Evolutionary conservation across 2,888 invertebrate genomes (phyloP).

Genomic region (Amitus sp.): DNA sequence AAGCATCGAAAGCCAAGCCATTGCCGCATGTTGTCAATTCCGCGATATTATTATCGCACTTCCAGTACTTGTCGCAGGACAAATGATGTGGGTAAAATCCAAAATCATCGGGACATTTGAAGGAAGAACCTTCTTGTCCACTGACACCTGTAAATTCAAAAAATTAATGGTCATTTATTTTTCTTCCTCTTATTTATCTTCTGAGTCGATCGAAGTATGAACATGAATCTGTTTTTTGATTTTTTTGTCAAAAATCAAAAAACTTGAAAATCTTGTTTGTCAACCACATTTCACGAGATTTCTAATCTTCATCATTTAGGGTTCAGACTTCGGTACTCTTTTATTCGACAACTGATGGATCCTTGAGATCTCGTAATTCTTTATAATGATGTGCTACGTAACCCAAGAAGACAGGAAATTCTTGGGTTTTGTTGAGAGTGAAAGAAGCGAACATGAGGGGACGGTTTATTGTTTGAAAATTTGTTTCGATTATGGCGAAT

Average conservation of each 20-base stretch:
- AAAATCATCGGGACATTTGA: slow-evolving; percentile 94
- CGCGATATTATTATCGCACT: slow-evolving; percentile 89
- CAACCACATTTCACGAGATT: too few species aligned
- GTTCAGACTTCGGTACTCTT: too few species aligned
- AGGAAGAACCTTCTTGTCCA: slow-evolving; percentile 84
- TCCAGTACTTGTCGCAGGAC: slow-evolving; percentile 96
- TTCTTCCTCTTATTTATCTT: too few species aligned
- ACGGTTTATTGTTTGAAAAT: slow-evolving; percentile 33
- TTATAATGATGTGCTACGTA: not conserved
- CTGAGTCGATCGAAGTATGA: not conserved
- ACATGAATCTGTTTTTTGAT: not conserved
- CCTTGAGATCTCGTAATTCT: too few species aligned
- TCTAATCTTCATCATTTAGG: too few species aligned
- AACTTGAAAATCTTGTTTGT: too few species aligned
- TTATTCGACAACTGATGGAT: too few species aligned
- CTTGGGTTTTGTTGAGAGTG: slow-evolving; percentile 15
- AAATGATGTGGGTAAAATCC: slow-evolving; percentile 92
- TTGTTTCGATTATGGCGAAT: slow-evolving; percentile 33
- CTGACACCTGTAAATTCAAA: slow-evolving; percentile 56
- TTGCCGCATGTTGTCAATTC: slow-evolving; percentile 94
- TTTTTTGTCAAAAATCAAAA: too few species aligned
- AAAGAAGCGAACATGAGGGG: slow-evolving; percentile 14
- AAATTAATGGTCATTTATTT: not conserved
- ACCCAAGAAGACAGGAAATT: slow-evolving; percentile 18
- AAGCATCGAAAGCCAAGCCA: slow-evolving; percentile 90